Evolutionary conservation across 2,888 invertebrate genomes (phyloP).

Genomic region (Tetranychus piercei): DNA sequence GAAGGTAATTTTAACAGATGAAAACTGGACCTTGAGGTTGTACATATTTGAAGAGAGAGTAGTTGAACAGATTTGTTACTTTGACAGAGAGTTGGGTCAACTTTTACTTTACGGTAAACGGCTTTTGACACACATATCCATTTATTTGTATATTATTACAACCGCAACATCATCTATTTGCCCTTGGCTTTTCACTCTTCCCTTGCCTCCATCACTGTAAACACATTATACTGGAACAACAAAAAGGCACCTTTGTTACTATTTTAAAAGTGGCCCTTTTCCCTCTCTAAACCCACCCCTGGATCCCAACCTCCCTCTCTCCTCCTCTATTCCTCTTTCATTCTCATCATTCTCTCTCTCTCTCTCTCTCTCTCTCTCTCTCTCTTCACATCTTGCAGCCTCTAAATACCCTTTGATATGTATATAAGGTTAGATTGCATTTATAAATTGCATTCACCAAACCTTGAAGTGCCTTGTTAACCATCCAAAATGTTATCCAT

Average conservation of each 20-base stretch:
- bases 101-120: background rate
- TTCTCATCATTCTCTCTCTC: background rate
- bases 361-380: background rate
- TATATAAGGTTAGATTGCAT: background rate
- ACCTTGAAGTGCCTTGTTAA: too few species aligned
- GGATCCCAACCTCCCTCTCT: background rate
- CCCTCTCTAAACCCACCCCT: background rate
- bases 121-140: background rate
- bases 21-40: background rate
- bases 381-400: background rate
- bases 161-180: constrained; percentile 4
- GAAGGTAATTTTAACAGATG: background rate
- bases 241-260: background rate
- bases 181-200: background rate
- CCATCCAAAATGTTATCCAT: too few species aligned
- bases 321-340: background rate
- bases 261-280: background rate
- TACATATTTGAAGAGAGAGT: background rate
- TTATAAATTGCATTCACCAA: background rate
- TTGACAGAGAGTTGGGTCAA: background rate
- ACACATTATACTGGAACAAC: too few species aligned
- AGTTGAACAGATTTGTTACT: background rate
- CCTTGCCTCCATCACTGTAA: background rate
- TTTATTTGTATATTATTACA: background rate
- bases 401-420: background rate